These are phyloP conservation scores for Drosophila simulans DNA, from an alignment of 1,140 invertebrate species.

Conservation along the genomic window DNA sequence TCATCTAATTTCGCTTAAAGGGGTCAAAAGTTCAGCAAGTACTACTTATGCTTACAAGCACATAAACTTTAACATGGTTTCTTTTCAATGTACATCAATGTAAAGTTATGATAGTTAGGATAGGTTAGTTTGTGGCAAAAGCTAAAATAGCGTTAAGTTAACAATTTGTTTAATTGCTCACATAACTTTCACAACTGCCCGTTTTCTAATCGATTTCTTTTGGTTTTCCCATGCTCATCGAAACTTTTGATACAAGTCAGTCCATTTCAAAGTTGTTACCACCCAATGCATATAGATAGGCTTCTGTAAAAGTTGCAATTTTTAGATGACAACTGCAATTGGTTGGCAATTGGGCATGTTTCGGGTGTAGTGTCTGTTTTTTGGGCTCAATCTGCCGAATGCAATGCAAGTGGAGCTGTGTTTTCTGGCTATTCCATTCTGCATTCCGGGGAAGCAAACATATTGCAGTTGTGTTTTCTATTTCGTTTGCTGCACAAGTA, in stretches of 20 bases:
- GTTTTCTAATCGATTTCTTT: too few relatives aligned
- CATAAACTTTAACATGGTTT: too few relatives aligned
- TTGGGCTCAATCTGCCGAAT: background rate
- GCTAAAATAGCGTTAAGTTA: too few relatives aligned
- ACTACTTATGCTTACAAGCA: background rate
- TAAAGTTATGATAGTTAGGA: too few relatives aligned
- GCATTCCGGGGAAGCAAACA: slow-evolving; percentile 28
- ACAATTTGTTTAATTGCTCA: too few relatives aligned
- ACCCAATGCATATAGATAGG: background rate
- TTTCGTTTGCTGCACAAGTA: slow-evolving; percentile 50
- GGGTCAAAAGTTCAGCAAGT: slow-evolving; percentile 13
- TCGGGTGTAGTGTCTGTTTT: slow-evolving; percentile 5
- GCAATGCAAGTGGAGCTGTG: background rate
- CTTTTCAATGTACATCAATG: too few relatives aligned
- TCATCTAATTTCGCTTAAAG: slow-evolving; percentile 13
- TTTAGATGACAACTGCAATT: slow-evolving; percentile 8
- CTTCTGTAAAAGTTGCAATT: background rate
- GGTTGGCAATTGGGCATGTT: background rate
- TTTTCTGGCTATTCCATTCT: slow-evolving; percentile 25
- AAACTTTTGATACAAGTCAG: too few relatives aligned
- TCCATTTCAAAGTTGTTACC: background rate
- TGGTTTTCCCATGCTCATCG: too few relatives aligned
- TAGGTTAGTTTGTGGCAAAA: too few relatives aligned
- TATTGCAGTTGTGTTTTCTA: slow-evolving; percentile 59
- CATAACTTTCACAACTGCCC: too few relatives aligned